Conservation (phyloP, 1,140 invertebrate genomes). For the Himalopsyche phryganea region DNA sequence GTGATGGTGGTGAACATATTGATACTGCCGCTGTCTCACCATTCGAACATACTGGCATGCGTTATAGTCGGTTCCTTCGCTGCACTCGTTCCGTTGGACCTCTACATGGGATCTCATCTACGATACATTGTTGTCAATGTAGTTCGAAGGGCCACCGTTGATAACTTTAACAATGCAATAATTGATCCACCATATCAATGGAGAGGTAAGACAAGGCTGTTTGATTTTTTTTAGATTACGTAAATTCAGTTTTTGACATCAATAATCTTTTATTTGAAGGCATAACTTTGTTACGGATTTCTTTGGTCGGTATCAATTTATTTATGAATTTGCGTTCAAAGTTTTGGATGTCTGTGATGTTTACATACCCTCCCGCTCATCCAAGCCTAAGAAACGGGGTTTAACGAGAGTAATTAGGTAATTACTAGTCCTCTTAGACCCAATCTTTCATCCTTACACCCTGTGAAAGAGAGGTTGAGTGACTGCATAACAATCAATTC, state of each 20-base stretch:
- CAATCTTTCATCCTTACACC: too few species aligned
- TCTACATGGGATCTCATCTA: slow-evolving; percentile 61
- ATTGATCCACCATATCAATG: slow-evolving; percentile 60
- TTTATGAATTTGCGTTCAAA: too few species aligned
- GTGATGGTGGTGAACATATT: slow-evolving; percentile 52
- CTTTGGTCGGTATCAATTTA: slow-evolving; percentile 51
- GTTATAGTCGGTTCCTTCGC: slow-evolving; percentile 62
- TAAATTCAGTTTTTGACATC: slow-evolving; percentile 1
- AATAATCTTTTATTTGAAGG: slow-evolving; percentile 52
- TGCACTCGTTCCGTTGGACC: slow-evolving; percentile 60
- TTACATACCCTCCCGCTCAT: too few species aligned
- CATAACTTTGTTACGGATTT: slow-evolving; percentile 53
- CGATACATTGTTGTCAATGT: slow-evolving; percentile 70
- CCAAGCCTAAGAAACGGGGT: too few species aligned
- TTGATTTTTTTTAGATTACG: not conserved
- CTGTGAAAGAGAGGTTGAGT: too few species aligned
- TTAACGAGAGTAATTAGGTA: too few species aligned
- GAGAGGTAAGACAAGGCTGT: slow-evolving; percentile 52
- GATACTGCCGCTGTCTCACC: slow-evolving; percentile 51
- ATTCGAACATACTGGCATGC: slow-evolving; percentile 61
- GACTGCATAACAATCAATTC: too few species aligned
- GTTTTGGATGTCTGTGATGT: too few species aligned
- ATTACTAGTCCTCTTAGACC: too few species aligned
- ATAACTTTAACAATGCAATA: slow-evolving; percentile 57
- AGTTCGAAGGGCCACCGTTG: slow-evolving; percentile 56